phyloP scores from a whole-genome alignment of 1,140 invertebrate genomes.

The Kradibia gibbosae region DNA sequence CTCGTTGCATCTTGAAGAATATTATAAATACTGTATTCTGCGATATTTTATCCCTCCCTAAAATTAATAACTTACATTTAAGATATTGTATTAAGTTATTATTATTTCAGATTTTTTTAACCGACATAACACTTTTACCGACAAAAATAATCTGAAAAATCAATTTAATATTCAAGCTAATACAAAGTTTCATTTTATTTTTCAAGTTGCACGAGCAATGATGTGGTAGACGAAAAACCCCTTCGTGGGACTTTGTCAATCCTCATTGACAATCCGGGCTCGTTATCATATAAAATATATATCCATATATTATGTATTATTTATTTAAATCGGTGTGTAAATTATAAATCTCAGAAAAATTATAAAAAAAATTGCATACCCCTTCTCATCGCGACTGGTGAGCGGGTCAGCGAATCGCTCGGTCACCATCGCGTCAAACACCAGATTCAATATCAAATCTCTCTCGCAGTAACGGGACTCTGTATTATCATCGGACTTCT shows the following conservation, averaged over 20 bases:
- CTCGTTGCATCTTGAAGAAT: slow-evolving; percentile 51
- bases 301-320: slow-evolving; percentile 34
- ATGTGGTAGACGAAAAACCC: slow-evolving; percentile 36
- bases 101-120: too few species aligned
- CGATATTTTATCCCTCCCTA: too few species aligned
- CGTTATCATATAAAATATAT: slow-evolving; percentile 32
- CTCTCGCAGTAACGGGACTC: slow-evolving; percentile 83
- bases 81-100: too few species aligned
- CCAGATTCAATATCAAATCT: slow-evolving; percentile 84
- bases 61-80: too few species aligned
- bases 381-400: slow-evolving; percentile 80
- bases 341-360: neutral
- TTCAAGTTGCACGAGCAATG: slow-evolving; percentile 48
- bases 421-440: slow-evolving; percentile 90
- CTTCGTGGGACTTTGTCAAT: slow-evolving; percentile 36
- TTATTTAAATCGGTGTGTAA: slow-evolving; percentile 23
- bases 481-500: slow-evolving; percentile 73
- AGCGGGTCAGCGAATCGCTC: slow-evolving; percentile 85
- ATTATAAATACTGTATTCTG: neutral
- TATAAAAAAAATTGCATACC: slow-evolving; percentile 71
- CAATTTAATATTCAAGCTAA: too few species aligned
- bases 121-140: too few species aligned
- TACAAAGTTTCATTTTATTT: slow-evolving; percentile 38
- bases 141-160: too few species aligned
- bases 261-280: slow-evolving; percentile 50